Percentiles rank a stretch among this genome's conserved stretches.
Evolutionary conservation across 2,888 invertebrate genomes (phyloP).

Genomic region (Pammene fasciana): DNA sequence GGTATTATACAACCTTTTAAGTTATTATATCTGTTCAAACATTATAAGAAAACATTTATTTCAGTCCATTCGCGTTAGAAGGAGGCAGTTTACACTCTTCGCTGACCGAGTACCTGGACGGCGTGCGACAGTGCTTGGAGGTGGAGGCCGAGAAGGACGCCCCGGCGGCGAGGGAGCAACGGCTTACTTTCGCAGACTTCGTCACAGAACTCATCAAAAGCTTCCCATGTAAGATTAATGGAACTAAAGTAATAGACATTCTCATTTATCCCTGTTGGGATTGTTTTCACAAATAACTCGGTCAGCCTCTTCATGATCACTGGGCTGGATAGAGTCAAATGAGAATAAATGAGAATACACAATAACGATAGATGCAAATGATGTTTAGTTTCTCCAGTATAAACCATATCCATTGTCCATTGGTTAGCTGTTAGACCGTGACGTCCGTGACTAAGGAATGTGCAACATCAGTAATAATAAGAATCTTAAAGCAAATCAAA

Average conservation of each 20-base stretch:
- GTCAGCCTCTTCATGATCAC: not conserved
- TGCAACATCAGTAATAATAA: too few relatives aligned
- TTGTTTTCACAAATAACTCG: not conserved
- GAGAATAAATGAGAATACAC: not conserved
- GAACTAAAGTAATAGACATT: not conserved
- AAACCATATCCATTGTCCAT: too few relatives aligned
- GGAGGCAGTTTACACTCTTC: conserved; percentile 92
- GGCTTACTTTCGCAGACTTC: conserved; percentile 97
- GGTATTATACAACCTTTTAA: not conserved
- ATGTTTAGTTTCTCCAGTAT: too few relatives aligned
- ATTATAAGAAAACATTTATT: conserved; percentile 15
- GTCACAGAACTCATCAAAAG: conserved; percentile 96
- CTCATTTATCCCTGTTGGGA: not conserved
- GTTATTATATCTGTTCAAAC: not conserved
- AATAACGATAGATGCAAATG: too few relatives aligned
- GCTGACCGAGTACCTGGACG: conserved; percentile 97
- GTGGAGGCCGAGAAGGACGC: conserved; percentile 97
- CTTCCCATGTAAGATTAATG: conserved; percentile 90
- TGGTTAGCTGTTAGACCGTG: too few relatives aligned
- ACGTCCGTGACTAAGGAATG: too few relatives aligned
- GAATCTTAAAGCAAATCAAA: too few relatives aligned
- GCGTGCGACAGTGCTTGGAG: conserved; percentile 94
- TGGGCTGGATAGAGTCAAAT: not conserved
- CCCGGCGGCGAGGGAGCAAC: conserved; percentile 93
- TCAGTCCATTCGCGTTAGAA: conserved; percentile 92